Conservation (phyloP, 2,113 vertebrate genomes). For the Pomatostomus ruficeps region DNA sequence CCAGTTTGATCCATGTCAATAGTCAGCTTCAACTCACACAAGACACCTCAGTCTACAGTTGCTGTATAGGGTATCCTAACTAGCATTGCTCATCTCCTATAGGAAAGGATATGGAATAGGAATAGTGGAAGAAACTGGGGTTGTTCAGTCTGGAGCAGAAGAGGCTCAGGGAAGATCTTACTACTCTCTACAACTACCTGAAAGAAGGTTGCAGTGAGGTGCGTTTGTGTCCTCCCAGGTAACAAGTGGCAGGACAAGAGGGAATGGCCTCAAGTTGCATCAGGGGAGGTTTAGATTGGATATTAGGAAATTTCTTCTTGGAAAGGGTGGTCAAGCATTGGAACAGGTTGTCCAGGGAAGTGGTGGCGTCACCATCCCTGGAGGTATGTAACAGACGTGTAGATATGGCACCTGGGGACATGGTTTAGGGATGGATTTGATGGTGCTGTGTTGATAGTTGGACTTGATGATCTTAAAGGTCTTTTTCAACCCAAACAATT, state of each 20-base stretch:
- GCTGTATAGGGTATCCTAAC: not conserved
- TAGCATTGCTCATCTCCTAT: not conserved
- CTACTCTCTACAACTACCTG: not conserved
- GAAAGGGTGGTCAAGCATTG: not conserved
- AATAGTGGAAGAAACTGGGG: not conserved
- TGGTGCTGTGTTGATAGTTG: not conserved
- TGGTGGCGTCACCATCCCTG: too few relatives aligned
- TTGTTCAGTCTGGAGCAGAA: not conserved
- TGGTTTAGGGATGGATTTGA: not conserved
- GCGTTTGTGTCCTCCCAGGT: not conserved
- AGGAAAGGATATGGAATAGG: not conserved
- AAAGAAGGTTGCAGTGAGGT: not conserved
- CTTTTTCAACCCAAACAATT: not conserved
- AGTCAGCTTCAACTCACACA: not conserved
- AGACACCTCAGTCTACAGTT: not conserved
- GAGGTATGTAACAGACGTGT: not conserved
- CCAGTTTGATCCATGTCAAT: fast-evolving
- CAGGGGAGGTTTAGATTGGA: not conserved
- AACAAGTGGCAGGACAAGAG: not conserved
- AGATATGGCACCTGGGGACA: not conserved
- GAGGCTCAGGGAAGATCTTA: not conserved
- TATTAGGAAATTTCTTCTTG: not conserved
- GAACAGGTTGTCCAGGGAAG: not conserved
- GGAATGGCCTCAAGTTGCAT: not conserved
- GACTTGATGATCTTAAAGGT: not conserved